Base-by-base conservation (phyloP, 2,888 invertebrate species). In the Drosophila cognata region DNA sequence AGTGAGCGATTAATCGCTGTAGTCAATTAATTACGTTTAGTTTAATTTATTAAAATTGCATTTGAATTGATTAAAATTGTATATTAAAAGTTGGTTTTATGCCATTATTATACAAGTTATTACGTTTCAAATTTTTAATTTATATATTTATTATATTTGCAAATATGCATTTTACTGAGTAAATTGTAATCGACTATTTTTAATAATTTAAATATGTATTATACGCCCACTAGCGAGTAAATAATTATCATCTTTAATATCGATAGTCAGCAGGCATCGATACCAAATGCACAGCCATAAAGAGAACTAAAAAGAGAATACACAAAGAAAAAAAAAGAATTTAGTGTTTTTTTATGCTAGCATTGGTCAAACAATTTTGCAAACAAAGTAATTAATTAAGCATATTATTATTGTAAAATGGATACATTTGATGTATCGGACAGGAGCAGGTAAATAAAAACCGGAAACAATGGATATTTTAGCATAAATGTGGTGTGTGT, bases 361-460 rank as follows among this genome's bases (percentile, higher is more conserved):
- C 38, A 41, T 50, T 8, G 16, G 25, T 29, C 16, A 35, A 62
- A 52, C 11, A 29, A 11, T 16, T 38, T 38, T 38, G 38, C 38
- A 38, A 18, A 28, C 8, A 46, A 46, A 25, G 25, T 25, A 16
- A 11, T 21, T 13, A 21, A 18, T n/a, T 31, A 16, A 31, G 31
- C 38, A 57, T 38, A 55, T n/a, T 43, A 21, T 7, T 29, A 53
- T 73, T 25, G 28, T 29, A 21, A 46, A 46, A 93, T 93, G 93
- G 92, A 92, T 77, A 89, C 92, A 66, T 93, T 93, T 71, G 93
- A 93, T 86, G 93, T 92, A 63, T 89, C 90, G 46, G 93, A 93
- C 73, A 88, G 84, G 58, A 91, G 86, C 80, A 92, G 92, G 92
- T 92, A 77, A 46, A 82, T 71, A 65, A 25, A 46, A 16, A 16